phyloP scores from a whole-genome alignment of 92 coral and sea anemone species.

The Epizoanthus illoricatus region DNA sequence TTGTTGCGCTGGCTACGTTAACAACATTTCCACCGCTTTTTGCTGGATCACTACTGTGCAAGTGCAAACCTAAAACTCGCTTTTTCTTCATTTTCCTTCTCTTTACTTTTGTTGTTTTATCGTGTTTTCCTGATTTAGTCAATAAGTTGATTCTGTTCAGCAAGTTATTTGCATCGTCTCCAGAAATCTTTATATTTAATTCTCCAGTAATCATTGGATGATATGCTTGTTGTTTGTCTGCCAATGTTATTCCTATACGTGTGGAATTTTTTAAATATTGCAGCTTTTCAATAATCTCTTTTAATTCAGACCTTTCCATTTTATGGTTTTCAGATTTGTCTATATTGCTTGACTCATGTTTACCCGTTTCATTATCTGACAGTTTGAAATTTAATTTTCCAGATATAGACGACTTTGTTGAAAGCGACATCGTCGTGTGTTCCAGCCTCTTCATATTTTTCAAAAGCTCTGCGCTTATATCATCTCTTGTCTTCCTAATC shows the following conservation, averaged over 20 bases:
- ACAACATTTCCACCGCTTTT: not conserved
- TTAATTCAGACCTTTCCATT: not conserved
- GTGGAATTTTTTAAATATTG: not conserved
- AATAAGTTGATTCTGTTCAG: not conserved
- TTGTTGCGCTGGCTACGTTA: not conserved
- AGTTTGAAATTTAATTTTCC: constrained; percentile 2
- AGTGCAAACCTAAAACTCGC: too few relatives aligned
- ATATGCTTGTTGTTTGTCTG: not conserved
- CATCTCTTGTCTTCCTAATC: not conserved
- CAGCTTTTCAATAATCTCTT: not conserved
- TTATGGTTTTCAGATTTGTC: not conserved
- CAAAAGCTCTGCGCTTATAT: not conserved
- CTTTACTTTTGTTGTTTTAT: not conserved
- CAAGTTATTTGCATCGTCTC: not conserved
- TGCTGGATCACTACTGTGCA: constrained; percentile 1
- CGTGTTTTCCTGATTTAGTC: not conserved
- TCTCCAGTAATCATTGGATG: constrained; percentile 9
- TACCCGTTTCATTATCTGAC: not conserved
- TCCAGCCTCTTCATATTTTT: not conserved
- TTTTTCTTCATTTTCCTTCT: not conserved
- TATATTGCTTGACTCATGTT: not conserved
- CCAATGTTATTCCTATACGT: not conserved
- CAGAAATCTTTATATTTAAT: constrained; percentile 10
- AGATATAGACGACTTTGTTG: not conserved
- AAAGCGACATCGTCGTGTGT: not conserved